A percentile compares a stretch with the other conserved stretches of the same genome.
phyloP scores from a whole-genome alignment of 2,797 vertebrate species.

The Numenius phaeopus region DNA sequence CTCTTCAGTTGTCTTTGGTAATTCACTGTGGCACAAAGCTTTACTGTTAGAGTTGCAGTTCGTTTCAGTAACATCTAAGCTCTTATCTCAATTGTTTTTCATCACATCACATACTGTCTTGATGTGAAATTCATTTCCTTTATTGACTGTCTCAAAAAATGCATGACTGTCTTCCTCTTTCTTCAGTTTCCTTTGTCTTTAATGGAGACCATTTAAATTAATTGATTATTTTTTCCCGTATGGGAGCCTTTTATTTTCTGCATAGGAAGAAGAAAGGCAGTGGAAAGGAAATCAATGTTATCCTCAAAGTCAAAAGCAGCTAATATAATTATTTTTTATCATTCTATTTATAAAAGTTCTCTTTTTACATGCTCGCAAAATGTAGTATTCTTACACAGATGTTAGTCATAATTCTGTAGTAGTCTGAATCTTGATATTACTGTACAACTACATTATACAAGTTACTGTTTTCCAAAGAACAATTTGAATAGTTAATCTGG shows the following conservation, averaged over 20 bases:
- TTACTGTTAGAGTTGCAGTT: not conserved
- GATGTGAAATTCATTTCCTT: not conserved
- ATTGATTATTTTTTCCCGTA: not conserved
- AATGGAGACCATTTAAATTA: not conserved
- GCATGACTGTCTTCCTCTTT: not conserved
- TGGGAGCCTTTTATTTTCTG: not conserved
- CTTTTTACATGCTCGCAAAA: not conserved
- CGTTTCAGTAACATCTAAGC: not conserved
- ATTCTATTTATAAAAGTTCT: not conserved
- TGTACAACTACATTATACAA: not conserved
- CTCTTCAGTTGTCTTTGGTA: not conserved
- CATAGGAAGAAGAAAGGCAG: not conserved
- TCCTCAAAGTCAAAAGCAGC: not conserved
- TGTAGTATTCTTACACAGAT: not conserved
- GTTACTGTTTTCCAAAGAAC: not conserved
- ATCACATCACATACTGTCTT: not conserved
- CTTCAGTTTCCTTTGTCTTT: not conserved
- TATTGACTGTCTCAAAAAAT: not conserved
- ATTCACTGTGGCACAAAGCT: not conserved
- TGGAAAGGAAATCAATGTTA: slow-evolving; percentile 3
- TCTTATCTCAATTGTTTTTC: not conserved
- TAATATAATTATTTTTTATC: not conserved
- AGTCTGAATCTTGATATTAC: not conserved
- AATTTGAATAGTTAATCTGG: not conserved
- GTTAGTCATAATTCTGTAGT: not conserved